Base-by-base conservation (phyloP, 2,888 invertebrate genomes). In the Stenichneumon culpator region DNA sequence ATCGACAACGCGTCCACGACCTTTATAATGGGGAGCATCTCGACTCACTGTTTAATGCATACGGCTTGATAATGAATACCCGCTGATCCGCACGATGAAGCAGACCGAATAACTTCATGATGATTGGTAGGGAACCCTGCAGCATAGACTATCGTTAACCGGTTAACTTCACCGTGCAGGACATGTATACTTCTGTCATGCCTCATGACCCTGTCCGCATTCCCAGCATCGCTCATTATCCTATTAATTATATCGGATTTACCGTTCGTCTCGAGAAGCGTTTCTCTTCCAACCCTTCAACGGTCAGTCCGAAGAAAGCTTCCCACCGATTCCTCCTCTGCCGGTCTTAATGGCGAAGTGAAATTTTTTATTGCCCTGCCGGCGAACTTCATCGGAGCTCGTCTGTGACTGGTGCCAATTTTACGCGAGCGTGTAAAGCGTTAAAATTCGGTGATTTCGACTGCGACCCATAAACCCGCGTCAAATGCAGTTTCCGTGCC, bases 1-100 rank as follows among this genome's bases (percentile, higher is more conserved):
- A 74, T 74, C 74, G 74, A 74, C 74, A 74, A 47, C 60, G 74
- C 63, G 74, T 74, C 22, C 74, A 36, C 74, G 74, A 74, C 74
- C 74, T 74, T 65, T 74, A 32, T 63, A 74, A 74, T 74, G 47
- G 44, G 74, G 60, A 65, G 63, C 63, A 65, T 74, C 74, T 63
- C 74, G 74, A 54, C 36, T 73, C 22, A 22, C 50, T 63, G 32
- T 74, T 65, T 4, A 73, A 60, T 60, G 44, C 19, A 44, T 73
- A 60, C 57, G 44, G 4, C 47, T 47, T 57, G 32, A 14, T 57
- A 57, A 19, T 19, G n/a, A 54, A 73, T 39, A 39, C 14, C 54
- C 36, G 39, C 57, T 3, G 44, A 9, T 50, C 47, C 19, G 19
- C 14, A 36, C 63, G 63, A 22, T 73, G 25, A 73, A 60, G 60